A percentile compares a stretch with the other conserved stretches of the same genome.
Evolutionary conservation across 92 coral and sea anemone species (phyloP).

Genomic region (Palythoa grandiflora): DNA sequence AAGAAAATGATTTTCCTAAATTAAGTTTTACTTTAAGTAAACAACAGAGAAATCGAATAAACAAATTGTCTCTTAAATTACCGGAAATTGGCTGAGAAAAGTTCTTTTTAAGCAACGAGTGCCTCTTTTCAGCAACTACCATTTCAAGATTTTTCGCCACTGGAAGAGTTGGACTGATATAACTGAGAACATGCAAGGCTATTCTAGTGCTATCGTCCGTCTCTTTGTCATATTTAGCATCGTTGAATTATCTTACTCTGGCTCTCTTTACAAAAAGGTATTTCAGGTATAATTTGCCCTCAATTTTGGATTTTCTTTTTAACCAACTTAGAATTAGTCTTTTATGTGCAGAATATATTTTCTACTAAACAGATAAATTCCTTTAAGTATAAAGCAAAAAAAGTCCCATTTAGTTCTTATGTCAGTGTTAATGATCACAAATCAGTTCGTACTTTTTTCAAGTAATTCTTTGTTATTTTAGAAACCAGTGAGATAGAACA

Average conservation of each 20-base stretch:
- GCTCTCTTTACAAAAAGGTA: background rate
- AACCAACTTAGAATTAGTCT: background rate
- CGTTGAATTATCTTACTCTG: background rate
- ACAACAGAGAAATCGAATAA: background rate
- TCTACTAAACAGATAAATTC: background rate
- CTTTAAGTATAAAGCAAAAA: no score
- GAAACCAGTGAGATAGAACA: no score
- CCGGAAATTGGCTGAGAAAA: background rate
- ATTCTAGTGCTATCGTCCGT: background rate
- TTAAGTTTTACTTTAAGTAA: no score
- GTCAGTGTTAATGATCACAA: no score
- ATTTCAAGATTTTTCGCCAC: background rate
- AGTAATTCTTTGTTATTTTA: no score
- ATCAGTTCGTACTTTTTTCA: no score
- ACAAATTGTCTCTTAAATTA: background rate
- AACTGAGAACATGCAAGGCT: background rate
- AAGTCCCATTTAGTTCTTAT: no score
- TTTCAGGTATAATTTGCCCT: background rate
- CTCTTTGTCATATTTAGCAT: background rate
- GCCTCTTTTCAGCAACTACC: background rate
- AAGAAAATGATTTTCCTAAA: no score
- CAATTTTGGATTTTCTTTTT: background rate
- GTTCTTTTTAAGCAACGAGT: background rate
- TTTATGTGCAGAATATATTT: background rate
- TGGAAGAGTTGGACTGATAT: background rate